phyloP scores from a whole-genome alignment of 2,113 vertebrate species.

The Lepisosteus oculatus region DNA sequence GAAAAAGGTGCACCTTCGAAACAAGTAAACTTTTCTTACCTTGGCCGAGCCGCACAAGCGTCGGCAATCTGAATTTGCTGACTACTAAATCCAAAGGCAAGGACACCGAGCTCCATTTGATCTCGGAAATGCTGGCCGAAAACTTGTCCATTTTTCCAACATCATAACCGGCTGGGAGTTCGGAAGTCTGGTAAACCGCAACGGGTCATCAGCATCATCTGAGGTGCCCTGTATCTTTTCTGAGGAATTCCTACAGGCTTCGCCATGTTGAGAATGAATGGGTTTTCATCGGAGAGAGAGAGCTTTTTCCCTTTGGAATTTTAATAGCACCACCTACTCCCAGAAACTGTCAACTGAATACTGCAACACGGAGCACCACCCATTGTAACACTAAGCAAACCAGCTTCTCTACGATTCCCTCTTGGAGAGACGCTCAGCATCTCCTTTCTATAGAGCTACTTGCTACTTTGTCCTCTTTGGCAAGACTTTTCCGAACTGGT shows the following conservation, averaged over 20 bases:
- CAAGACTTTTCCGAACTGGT: too few relatives aligned
- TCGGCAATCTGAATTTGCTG: conserved; percentile 86
- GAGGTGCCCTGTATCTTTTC: not conserved
- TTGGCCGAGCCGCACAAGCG: conserved; percentile 80
- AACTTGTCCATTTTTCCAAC: conserved; percentile 83
- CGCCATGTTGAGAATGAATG: conserved; percentile 28
- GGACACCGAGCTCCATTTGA: conserved; percentile 85
- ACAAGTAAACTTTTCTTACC: conserved; percentile 61
- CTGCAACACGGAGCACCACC: conserved; percentile 21
- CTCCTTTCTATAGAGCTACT: not conserved
- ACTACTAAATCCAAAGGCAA: conserved; percentile 88
- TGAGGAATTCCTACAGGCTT: conserved; percentile 5
- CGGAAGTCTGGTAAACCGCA: not conserved
- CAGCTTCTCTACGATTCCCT: conserved; percentile 6
- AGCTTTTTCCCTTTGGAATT: conserved; percentile 19
- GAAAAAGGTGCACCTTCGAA: not conserved
- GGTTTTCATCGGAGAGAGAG: conserved; percentile 7
- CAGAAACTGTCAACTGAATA: conserved; percentile 15
- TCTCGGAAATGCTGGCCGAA: conserved; percentile 80
- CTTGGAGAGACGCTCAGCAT: not conserved
- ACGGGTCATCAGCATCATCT: conserved; percentile 1
- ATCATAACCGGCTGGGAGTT: conserved; percentile 37
- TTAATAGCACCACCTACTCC: conserved; percentile 24
- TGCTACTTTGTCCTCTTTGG: not conserved
- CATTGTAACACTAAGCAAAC: conserved; percentile 15